phyloP scores from a whole-genome alignment of 2,797 vertebrate genomes.

The Dryobates pubescens region DNA sequence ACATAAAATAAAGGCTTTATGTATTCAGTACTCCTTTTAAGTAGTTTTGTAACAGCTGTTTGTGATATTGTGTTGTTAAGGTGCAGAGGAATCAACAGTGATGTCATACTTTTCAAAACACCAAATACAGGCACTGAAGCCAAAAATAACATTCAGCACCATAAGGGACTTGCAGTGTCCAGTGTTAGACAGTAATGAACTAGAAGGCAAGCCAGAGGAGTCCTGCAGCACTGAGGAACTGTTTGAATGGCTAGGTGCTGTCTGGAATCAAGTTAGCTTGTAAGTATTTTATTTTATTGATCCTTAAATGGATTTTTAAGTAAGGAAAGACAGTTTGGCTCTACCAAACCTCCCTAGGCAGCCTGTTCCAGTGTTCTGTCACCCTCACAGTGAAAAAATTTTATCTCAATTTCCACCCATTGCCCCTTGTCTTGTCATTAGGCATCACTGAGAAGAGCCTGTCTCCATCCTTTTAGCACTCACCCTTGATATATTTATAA shows the following conservation, averaged over 20 bases:
- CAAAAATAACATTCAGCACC: slow-evolving; percentile 70
- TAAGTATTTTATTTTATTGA: slow-evolving; percentile 67
- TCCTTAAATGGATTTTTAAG: background rate
- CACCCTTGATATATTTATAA: no score
- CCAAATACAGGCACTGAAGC: slow-evolving; percentile 79
- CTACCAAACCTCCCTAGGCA: no score
- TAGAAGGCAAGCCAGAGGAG: slow-evolving; percentile 69
- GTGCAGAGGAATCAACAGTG: slow-evolving; percentile 72
- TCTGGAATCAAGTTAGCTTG: slow-evolving; percentile 80
- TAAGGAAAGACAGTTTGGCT: background rate
- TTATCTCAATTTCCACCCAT: no score
- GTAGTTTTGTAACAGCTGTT: background rate
- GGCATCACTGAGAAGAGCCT: no score
- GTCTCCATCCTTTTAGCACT: no score
- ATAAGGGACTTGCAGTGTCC: slow-evolving; percentile 81
- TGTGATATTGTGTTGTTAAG: slow-evolving; percentile 67
- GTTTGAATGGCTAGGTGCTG: slow-evolving; percentile 91
- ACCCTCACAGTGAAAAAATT: no score
- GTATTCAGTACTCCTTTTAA: background rate
- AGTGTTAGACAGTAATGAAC: slow-evolving; percentile 68
- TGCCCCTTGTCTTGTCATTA: no score
- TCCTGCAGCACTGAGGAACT: slow-evolving; percentile 82
- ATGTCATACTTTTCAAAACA: slow-evolving; percentile 83
- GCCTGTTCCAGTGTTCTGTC: no score
- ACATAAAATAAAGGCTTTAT: background rate